Base-by-base conservation (phyloP, 2,888 invertebrate species). In the Xylota sylvarum region DNA sequence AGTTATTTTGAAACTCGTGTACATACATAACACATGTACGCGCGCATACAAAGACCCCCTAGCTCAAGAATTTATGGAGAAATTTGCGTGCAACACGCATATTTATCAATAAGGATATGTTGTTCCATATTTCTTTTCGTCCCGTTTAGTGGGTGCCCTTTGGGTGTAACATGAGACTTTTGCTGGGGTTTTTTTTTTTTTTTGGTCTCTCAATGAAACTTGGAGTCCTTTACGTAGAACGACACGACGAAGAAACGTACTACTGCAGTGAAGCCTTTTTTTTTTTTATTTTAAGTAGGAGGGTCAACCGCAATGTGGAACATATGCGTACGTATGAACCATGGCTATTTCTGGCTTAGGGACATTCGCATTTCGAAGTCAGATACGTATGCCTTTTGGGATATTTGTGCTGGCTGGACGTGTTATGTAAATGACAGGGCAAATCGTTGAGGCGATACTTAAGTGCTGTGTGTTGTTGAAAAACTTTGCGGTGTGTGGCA, bases 1-100 rank as follows among this genome's bases (percentile, higher is more conserved):
- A 64, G 30, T 55, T 60, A 14, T 17, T 69, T 60, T 17, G 10
- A 60, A 52, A 40, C 48, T 30, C 32, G 9, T 35, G 4, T 52
- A 55, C 73, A 37, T 35, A 9, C n/a, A 7, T 17, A 3, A 23
- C 3, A 3, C 3, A 52, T 12, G 48, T 65, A 40, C 30, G 6
- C 17, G 58, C 10, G 14, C 50, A 14, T 60, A 52, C 60, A 48
- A 17, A 23, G 17, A 19, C 40, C 27, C 46, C 62, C 23, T 23
- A 73, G 23, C 17, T 65, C 27, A 67, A 55, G 73, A 73, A 78
- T 78, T 78, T 69, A 74, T 84, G 19, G 14, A 69, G 32, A 50
- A 79, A 72, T 74, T 74, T 84, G 84, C 84, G 84, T 84, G 84
- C 64, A 43, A 56, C 84, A 84, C 84, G 84, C 78, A 74, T 50